phyloP scores from a whole-genome alignment of 64 coral and sea anemone genomes.

The Pocillopora damicornis region DNA sequence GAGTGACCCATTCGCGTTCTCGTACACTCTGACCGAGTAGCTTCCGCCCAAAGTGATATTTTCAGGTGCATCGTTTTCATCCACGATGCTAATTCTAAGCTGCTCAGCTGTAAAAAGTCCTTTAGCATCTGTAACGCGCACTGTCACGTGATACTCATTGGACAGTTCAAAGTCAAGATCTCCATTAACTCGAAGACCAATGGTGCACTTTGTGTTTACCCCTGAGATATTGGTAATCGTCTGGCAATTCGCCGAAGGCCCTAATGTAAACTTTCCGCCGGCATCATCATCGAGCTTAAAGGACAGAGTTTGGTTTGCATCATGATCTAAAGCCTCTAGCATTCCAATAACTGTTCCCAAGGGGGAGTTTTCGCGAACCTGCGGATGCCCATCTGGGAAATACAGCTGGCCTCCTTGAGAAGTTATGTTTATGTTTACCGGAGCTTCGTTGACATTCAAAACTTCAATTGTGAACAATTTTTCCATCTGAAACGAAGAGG shows the following conservation, averaged over 20 bases:
- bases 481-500: constrained; percentile 52
- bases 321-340: constrained; percentile 59
- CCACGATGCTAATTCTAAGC: constrained; percentile 49
- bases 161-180: constrained; percentile 51
- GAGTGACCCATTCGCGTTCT: constrained; percentile 55
- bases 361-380: constrained; percentile 62
- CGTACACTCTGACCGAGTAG: constrained; percentile 25
- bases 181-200: constrained; percentile 21
- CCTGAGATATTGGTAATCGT: constrained; percentile 22
- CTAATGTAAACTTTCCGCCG: constrained; percentile 40
- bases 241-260: constrained; percentile 3
- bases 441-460: constrained; percentile 68
- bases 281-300: constrained; percentile 72
- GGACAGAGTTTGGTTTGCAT: constrained; percentile 27
- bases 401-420: constrained; percentile 37
- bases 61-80: constrained; percentile 69
- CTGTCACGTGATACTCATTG: constrained; percentile 29
- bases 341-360: constrained; percentile 49
- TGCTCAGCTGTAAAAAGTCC: constrained; percentile 42
- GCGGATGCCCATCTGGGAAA: constrained; percentile 40
- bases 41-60: constrained; percentile 50
- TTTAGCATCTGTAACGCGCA: constrained; percentile 50
- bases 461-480: constrained; percentile 69
- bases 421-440: constrained; percentile 64
- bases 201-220: constrained; percentile 62